Percentiles rank a stretch among this genome's conserved stretches.
phyloP scores from a whole-genome alignment of 2,888 invertebrate species.

The Junonia oenone region DNA sequence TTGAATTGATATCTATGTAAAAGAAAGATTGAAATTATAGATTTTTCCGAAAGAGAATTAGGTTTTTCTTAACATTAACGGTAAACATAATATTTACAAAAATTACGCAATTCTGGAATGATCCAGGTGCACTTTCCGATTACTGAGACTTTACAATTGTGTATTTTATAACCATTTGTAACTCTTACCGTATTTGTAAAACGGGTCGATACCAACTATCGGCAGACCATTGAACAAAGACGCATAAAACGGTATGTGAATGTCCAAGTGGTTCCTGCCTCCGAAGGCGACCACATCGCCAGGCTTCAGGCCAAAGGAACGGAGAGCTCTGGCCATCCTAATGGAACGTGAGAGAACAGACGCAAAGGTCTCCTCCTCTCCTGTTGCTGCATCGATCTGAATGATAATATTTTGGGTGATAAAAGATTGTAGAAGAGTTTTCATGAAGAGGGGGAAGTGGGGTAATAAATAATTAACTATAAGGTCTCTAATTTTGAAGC shows the following conservation, averaged over 20 bases:
- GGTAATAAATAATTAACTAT: no score
- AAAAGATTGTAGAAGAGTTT: no score
- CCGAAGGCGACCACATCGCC: slow-evolving; percentile 56
- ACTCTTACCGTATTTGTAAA: slow-evolving; percentile 51
- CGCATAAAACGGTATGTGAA: slow-evolving; percentile 57
- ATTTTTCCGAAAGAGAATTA: no score
- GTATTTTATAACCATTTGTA: background rate
- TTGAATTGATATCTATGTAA: no score
- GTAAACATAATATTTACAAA: no score
- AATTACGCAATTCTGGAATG: no score
- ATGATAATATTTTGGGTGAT: no score
- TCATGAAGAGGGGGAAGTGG: no score
- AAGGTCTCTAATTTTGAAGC: no score
- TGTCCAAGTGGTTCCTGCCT: slow-evolving; percentile 55
- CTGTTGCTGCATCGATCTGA: slow-evolving; percentile 63
- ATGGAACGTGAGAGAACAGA: slow-evolving; percentile 49
- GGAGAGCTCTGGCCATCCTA: slow-evolving; percentile 45
- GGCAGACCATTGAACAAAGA: slow-evolving; percentile 54
- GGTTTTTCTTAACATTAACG: no score
- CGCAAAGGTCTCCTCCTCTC: slow-evolving; percentile 46
- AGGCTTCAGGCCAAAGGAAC: slow-evolving; percentile 42
- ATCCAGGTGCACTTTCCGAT: no score
- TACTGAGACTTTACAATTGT: slow-evolving; percentile 30
- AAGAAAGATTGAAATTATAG: no score
- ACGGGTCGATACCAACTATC: slow-evolving; percentile 52